Base-by-base conservation (phyloP, 2,888 invertebrate species). In the Sinelater perroti region DNA sequence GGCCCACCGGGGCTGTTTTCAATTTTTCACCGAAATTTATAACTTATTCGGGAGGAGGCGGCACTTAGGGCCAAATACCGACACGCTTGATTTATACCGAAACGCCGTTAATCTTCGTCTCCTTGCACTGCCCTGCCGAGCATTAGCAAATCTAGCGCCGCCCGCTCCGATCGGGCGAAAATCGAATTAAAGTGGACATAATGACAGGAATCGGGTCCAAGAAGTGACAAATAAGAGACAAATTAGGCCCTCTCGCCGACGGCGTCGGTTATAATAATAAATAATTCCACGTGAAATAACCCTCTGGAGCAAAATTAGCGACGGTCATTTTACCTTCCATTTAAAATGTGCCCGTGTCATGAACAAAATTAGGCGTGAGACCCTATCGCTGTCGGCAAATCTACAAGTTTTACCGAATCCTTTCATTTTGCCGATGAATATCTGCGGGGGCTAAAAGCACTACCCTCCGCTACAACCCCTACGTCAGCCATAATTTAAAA, bases 11-110 rank as follows among this genome's bases (percentile, higher is more conserved):
- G 67, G 63, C 64, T 61, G 63, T 67, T 70, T 70, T 72, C 72
- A 72, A 73, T 74, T 75, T 73, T 72, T 73, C 73, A 71, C 65
- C 55, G 61, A 71, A 72, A 76, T 75, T 75, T 76, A 76, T 76
- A 76, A 77, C 76, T 77, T 76, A 77, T 75, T 76, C 71, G 70
- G 70, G 63, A 67, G 71, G 66, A 70, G 71, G 61, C 60, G 60
- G 60, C 60, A 60, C 60, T 60, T 56, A 11, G 35, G 60, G 60
- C 60, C 46, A 60, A 52, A 60, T 60, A 52, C 31, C 21, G 52
- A 47, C 55, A 49, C 36, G 11, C 28, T 45, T 60, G 46, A 60
- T 57, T 57, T 57, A 57, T 57, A 42, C 38, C 11, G 31, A 51
- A 56, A 56, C 36, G 21, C 50, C 44, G 50, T 56, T 56, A 56